phyloP scores from a whole-genome alignment of 1,140 invertebrate genomes.

The Xylocopa sonorina region DNA sequence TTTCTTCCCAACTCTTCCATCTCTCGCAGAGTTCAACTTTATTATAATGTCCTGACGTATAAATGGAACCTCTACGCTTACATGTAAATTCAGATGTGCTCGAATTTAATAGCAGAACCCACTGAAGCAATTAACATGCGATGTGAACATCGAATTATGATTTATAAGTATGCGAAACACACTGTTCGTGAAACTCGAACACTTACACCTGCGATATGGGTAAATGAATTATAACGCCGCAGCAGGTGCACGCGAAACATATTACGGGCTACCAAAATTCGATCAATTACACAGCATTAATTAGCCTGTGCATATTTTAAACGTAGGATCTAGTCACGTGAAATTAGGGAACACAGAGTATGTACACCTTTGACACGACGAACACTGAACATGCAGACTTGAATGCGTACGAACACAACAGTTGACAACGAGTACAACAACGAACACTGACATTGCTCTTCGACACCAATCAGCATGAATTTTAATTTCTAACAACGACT shows the following conservation, averaged over 20 bases:
- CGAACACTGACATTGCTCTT: not conserved
- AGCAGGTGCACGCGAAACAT: not conserved
- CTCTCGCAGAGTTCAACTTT: no score
- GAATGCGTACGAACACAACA: not conserved
- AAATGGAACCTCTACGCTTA: no score
- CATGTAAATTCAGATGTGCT: no score
- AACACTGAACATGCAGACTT: constrained; percentile 19
- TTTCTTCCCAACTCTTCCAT: no score
- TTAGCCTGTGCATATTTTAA: not conserved
- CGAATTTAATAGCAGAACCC: no score
- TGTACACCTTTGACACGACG: not conserved
- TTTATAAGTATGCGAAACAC: no score
- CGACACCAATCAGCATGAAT: not conserved
- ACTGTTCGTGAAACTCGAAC: no score
- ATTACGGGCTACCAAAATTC: not conserved
- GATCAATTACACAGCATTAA: not conserved
- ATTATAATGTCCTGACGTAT: no score
- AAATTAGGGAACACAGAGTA: not conserved
- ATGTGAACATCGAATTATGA: no score
- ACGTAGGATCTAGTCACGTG: not conserved
- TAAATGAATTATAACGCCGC: not conserved
- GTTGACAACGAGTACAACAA: not conserved
- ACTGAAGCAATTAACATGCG: no score
- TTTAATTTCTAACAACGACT: not conserved
- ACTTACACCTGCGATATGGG: not conserved